Percentiles rank a stretch among this genome's conserved stretches.
phyloP scores from a whole-genome alignment of 2,888 invertebrate species.

The Amorpha juglandis region DNA sequence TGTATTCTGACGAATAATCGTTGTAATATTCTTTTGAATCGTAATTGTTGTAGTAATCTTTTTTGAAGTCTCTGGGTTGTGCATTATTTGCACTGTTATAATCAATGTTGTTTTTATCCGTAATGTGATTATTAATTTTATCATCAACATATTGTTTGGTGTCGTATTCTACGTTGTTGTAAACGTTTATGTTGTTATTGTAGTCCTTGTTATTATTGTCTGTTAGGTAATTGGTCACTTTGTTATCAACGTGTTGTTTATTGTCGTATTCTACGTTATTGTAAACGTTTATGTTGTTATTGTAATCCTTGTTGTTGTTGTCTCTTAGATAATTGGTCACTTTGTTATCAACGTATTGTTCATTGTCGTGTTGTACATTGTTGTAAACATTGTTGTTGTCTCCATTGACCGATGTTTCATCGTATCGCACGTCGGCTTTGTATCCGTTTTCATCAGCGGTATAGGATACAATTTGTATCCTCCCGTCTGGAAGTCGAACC shows the following conservation, averaged over 20 bases:
- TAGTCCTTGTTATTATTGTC: no score
- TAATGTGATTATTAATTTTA: conserved; percentile 4
- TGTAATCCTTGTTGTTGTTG: not conserved
- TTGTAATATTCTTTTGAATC: conserved; percentile 66
- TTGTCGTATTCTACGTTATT: conserved; percentile 28
- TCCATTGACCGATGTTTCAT: conserved; percentile 49
- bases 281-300: conserved; percentile 14
- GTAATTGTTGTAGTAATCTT: conserved; percentile 51
- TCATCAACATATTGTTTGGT: conserved; percentile 9
- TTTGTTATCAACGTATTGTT: not conserved
- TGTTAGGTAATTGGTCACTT: no score
- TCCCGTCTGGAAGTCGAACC: conserved; percentile 87
- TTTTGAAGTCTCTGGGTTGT: conserved; percentile 28
- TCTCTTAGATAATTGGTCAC: not conserved
- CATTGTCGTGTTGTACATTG: not conserved
- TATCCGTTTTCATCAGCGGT: conserved; percentile 87
- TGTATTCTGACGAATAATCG: conserved; percentile 65
- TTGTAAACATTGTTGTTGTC: not conserved
- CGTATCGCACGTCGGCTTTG: conserved; percentile 87
- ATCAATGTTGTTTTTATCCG: conserved; percentile 37
- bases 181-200: not conserved
- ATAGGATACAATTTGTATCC: conserved; percentile 87
- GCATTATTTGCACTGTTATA: conserved; percentile 32
- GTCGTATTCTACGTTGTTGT: conserved; percentile 31
- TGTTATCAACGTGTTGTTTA: not conserved